Evolutionary conservation across 2,113 vertebrate species (phyloP), one percentile per base, ranked within the genome.

Genomic region (Apteryx mantelli): DNA sequence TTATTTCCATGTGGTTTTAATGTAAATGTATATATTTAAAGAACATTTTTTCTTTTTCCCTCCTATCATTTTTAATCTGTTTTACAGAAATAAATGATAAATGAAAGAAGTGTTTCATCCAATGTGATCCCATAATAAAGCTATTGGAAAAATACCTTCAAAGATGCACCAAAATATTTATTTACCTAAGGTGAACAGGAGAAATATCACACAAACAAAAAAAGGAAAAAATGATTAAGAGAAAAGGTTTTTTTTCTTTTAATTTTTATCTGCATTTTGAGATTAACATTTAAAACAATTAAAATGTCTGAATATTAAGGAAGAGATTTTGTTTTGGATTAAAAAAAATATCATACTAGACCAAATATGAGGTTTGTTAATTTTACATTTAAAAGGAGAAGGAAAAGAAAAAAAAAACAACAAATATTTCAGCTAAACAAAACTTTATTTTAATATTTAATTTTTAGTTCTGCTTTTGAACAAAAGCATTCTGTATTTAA

Each of bases 291-390:
- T 73, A 36, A 52, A 64, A 4, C 1, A 77, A 48, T 24, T 55
- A 42, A 71, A 82, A 64, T n/a, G 11, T 1, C 5, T 70, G 9
- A 64, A 40, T 58, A 53, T 28, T 48, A 1, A 42, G 5, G 21
- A 61, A 32, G 30, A 2, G 9, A 22, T 52, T 4, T 56, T 11
- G 12, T 20, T 28, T 32, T 69, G 61, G 11, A 63, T 42, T 20
- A 56, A 73, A 15, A 0, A n/a, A 79, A 82, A 3, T 38, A 0
- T 76, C 9, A 36, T 4, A 46, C 60, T 34, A 78, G 5, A 3
- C 5, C 53, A 70, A 89, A 69, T 1, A 18, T 50, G 2, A 34
- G 0, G 4, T 52, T 55, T 77, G 2, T 10, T 30, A 60, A 0
- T 6, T n/a, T 74, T 66, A 52, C 0, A 20, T 40, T 40, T 52